These are phyloP conservation scores for Sebastes variabilis DNA, from an alignment of 2,797 vertebrate species.

Conservation along the genomic window DNA sequence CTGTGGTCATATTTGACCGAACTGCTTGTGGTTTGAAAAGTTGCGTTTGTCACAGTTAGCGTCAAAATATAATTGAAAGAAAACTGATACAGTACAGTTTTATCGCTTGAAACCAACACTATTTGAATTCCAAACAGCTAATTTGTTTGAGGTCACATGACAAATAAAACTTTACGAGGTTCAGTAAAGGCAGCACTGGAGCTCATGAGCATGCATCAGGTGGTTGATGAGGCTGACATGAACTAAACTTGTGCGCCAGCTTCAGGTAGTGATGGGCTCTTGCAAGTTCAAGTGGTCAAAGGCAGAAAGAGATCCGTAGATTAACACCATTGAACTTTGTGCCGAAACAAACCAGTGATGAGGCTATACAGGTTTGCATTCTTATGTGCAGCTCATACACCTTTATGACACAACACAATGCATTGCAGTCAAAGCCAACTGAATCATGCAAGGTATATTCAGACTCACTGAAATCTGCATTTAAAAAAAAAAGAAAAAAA, in stretches of 20 bases:
- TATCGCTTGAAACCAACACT: neutral
- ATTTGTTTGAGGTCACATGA: neutral
- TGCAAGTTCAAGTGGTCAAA: neutral
- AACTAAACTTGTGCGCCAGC: neutral
- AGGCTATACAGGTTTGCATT: neutral
- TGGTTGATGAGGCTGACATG: neutral
- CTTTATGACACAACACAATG: neutral
- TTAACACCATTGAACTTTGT: neutral
- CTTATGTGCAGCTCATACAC: neutral
- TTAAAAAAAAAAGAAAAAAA: no score
- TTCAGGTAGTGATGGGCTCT: neutral
- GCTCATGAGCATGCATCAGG: neutral
- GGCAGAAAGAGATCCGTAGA: neutral
- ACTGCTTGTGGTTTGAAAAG: no score
- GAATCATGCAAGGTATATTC: no score
- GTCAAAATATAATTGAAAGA: neutral
- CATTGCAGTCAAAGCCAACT: no score
- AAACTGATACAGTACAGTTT: neutral
- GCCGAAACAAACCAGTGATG: neutral
- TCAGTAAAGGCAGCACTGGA: neutral
- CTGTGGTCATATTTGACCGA: no score
- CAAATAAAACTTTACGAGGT: neutral
- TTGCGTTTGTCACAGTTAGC: no score
- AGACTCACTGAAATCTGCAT: neutral
- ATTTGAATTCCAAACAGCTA: neutral